Percentiles rank a stretch among this genome's conserved stretches.
Conservation (phyloP, 2,113 vertebrate species). For the Polypterus bichir region DNA sequence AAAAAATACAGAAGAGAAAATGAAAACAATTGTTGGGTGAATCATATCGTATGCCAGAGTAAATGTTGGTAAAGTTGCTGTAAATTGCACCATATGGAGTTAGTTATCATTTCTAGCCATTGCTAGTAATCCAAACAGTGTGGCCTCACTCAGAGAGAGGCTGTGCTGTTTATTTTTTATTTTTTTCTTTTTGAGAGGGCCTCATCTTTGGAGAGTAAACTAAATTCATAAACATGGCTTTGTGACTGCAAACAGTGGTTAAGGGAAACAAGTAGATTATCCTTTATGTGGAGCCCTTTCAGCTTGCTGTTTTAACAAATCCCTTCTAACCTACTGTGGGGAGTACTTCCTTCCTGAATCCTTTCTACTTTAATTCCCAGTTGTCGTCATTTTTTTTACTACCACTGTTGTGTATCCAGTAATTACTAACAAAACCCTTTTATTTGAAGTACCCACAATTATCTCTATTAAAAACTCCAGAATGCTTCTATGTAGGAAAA, state of each 20-base stretch:
- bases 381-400: constrained; percentile 12
- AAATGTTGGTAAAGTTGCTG: not conserved
- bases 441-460: constrained; percentile 17
- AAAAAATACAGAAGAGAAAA: not conserved
- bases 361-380: constrained; percentile 19
- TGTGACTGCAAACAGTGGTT: constrained; percentile 3
- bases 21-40: not conserved
- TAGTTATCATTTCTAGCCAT: not conserved
- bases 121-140: not conserved
- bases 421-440: constrained; percentile 18
- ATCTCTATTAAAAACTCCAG: constrained; percentile 14
- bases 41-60: not conserved
- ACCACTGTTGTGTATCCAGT: constrained; percentile 13
- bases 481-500: constrained; percentile 14
- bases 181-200: not conserved
- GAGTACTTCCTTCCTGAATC: constrained; percentile 15
- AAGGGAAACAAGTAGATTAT: not conserved
- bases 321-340: constrained; percentile 8
- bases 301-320: constrained; percentile 9
- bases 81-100: not conserved
- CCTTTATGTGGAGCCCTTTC: not conserved
- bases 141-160: not conserved
- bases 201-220: not conserved
- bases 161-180: not conserved
- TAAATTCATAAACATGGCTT: not conserved